Percentiles rank a stretch among this genome's conserved stretches.
Evolutionary conservation across 2,888 invertebrate genomes (phyloP).

Genomic region (Acheta domesticus): DNA sequence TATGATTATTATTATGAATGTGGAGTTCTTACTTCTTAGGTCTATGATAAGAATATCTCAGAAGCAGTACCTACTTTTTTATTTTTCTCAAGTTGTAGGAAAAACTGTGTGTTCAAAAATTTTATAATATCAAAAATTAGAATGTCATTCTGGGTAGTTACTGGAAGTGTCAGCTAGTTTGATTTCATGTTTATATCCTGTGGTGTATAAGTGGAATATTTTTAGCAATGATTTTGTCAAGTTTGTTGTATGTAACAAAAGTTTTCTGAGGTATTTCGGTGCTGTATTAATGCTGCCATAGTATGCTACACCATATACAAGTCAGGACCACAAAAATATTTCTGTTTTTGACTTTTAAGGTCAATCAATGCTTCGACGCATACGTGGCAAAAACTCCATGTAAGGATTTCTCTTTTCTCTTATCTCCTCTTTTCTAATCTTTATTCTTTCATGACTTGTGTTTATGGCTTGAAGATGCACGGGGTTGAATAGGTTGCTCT

Average conservation of each 20-base stretch:
- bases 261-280: constrained; percentile 6
- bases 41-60: not conserved
- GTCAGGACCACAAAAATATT: not conserved
- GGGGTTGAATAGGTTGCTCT: constrained; percentile 11
- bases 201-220: no score
- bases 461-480: not conserved
- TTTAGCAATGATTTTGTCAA: no score
- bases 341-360: not conserved
- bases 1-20: not conserved
- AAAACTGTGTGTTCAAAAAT: no score
- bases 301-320: not conserved
- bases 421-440: not conserved
- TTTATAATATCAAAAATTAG: no score
- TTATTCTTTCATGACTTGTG: not conserved
- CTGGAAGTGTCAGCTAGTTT: no score
- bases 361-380: constrained; percentile 18
- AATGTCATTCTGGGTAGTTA: no score
- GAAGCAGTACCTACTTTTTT: not conserved
- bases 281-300: not conserved
- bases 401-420: constrained; percentile 11
- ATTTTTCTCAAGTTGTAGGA: no score
- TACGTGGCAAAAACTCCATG: constrained; percentile 18
- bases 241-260: no score
- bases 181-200: no score
- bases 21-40: not conserved